Percentiles rank a stretch among this genome's conserved stretches.
phyloP scores from a whole-genome alignment of 1,140 invertebrate genomes.

The Stegodyphus dumicola region DNA sequence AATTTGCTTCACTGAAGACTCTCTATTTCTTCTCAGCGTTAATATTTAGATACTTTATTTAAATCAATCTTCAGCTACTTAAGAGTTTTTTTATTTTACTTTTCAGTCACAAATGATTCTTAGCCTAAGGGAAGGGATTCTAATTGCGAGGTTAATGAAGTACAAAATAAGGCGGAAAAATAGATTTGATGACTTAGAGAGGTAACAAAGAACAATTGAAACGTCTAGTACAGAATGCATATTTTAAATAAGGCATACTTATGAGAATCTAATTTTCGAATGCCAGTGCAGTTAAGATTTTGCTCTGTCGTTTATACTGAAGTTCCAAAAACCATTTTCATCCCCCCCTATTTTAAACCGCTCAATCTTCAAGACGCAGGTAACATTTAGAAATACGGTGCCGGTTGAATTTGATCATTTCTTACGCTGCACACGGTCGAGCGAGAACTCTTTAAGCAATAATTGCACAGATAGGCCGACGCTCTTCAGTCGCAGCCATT shows the following conservation, averaged over 20 bases:
- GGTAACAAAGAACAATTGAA: too few species aligned
- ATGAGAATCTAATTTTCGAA: constrained; percentile 16
- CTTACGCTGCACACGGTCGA: constrained; percentile 16
- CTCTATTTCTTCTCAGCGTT: too few species aligned
- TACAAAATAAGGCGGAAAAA: too few species aligned
- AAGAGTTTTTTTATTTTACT: too few species aligned
- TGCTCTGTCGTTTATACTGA: constrained; percentile 18
- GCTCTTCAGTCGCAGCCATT: too few species aligned
- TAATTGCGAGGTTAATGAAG: too few species aligned
- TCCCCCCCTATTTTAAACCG: constrained; percentile 15
- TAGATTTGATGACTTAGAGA: too few species aligned
- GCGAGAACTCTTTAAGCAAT: constrained; percentile 50
- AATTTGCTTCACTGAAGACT: too few species aligned
- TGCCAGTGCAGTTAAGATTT: constrained; percentile 27
- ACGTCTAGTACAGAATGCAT: constrained; percentile 12
- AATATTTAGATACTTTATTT: too few species aligned
- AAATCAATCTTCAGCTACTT: too few species aligned
- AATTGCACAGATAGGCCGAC: constrained; percentile 55
- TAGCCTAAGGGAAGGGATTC: too few species aligned
- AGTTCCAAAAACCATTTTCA: constrained; percentile 15
- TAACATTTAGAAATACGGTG: constrained; percentile 33
- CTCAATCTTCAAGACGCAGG: constrained; percentile 53
- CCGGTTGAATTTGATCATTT: constrained; percentile 36
- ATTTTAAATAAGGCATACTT: constrained; percentile 29
- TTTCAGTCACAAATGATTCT: too few species aligned